Conservation (phyloP, 2,113 vertebrate species). For the Pituophis catenifer region DNA sequence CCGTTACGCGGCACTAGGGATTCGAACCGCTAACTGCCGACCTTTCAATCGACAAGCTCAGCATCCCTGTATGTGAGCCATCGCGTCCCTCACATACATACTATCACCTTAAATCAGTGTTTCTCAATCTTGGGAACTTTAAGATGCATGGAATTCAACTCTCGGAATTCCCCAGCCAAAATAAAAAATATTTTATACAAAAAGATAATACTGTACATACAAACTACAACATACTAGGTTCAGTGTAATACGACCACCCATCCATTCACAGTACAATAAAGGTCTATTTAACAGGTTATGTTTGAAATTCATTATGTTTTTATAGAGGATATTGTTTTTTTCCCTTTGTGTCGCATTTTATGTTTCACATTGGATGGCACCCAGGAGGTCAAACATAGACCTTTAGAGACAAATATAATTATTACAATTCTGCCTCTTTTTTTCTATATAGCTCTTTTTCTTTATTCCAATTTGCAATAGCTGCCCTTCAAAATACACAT, state of each 20-base stretch:
- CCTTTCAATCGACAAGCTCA: too few species aligned
- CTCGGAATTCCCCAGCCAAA: neutral
- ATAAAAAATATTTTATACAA: neutral
- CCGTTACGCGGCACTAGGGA: too few species aligned
- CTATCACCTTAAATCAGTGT: neutral
- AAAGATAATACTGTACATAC: neutral
- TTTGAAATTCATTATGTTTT: neutral
- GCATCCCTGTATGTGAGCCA: too few species aligned
- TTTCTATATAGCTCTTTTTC: neutral
- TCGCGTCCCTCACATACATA: neutral
- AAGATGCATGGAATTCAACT: neutral
- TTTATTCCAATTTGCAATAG: neutral
- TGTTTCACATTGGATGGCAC: neutral
- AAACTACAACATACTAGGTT: neutral
- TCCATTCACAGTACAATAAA: neutral
- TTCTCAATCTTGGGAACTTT: neutral
- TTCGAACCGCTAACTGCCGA: too few species aligned
- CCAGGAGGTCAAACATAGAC: too few species aligned
- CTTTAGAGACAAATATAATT: neutral
- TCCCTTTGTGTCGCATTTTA: neutral
- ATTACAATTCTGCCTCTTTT: neutral
- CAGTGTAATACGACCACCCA: neutral
- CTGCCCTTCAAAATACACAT: neutral
- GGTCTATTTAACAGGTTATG: neutral
- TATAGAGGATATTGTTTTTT: neutral